Percentiles rank a stretch among this genome's conserved stretches.
Evolutionary conservation across 2,113 vertebrate species (phyloP).

Genomic region (Chiloscyllium plagiosum): DNA sequence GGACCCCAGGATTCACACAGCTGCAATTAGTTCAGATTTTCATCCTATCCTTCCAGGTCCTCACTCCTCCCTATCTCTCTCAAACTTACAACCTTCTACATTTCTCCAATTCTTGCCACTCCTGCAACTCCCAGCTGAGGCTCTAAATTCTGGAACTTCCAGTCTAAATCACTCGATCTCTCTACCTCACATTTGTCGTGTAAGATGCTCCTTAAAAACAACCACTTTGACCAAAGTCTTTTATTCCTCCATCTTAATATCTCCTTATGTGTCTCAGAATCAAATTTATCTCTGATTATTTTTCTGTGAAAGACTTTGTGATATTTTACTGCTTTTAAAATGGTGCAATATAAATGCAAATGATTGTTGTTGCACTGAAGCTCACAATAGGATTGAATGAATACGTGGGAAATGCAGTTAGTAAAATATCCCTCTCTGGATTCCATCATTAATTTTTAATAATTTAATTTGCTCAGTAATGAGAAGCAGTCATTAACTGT

Average conservation of each 20-base stretch:
- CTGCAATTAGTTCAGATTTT: no score
- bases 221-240: background rate
- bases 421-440: background rate
- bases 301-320: background rate
- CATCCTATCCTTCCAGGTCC: no score
- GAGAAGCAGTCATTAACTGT: background rate
- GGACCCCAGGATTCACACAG: no score
- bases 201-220: background rate
- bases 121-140: background rate
- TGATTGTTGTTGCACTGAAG: background rate
- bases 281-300: background rate
- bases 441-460: constrained; percentile 3
- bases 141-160: background rate
- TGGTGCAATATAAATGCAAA: background rate
- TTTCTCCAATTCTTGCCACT: background rate
- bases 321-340: background rate
- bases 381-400: background rate
- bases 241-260: background rate
- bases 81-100: background rate
- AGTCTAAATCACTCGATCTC: background rate
- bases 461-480: constrained; percentile 23
- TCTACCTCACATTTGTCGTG: background rate
- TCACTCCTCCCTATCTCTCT: background rate
- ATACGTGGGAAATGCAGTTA: background rate
- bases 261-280: background rate